These are phyloP conservation scores for Bothrops jararaca DNA, from an alignment of 2,113 vertebrate genomes.

Conservation along the genomic window DNA sequence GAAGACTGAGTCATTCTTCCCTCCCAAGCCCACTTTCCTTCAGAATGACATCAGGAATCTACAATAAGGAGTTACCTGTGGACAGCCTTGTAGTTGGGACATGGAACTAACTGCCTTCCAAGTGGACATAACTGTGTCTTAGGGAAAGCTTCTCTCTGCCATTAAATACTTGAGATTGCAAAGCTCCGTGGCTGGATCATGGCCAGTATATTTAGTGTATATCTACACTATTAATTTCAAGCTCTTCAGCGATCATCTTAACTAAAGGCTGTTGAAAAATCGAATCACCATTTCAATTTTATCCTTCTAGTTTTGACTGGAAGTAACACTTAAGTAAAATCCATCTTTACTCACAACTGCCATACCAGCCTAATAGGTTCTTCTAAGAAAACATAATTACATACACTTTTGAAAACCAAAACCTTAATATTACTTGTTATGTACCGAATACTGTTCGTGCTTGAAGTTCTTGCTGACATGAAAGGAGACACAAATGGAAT, in stretches of 20 bases:
- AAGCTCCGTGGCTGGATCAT: background rate
- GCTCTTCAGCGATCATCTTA: background rate
- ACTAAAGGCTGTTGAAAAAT: conserved; percentile 54
- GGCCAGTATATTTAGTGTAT: background rate
- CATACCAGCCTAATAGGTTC: conserved; percentile 9
- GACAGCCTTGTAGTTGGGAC: background rate
- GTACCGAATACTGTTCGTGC: conserved; percentile 42
- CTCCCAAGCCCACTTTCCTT: background rate
- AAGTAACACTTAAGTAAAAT: conserved; percentile 6
- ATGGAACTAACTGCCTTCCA: background rate
- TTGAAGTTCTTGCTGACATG: conserved; percentile 40
- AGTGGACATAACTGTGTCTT: background rate
- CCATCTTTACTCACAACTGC: conserved; percentile 11
- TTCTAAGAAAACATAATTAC: conserved; percentile 31
- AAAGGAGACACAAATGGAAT: conserved; percentile 52
- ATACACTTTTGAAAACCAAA: conserved; percentile 40
- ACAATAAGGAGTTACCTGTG: background rate
- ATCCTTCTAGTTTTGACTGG: background rate
- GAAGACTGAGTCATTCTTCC: conserved; percentile 23
- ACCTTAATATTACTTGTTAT: conserved; percentile 48
- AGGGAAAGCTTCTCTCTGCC: background rate
- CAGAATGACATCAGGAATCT: conserved; percentile 31
- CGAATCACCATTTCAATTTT: conserved; percentile 21
- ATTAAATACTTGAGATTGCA: background rate
- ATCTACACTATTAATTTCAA: background rate